phyloP scores from a whole-genome alignment of 2,797 vertebrate species.

The Trematomus bernacchii region DNA sequence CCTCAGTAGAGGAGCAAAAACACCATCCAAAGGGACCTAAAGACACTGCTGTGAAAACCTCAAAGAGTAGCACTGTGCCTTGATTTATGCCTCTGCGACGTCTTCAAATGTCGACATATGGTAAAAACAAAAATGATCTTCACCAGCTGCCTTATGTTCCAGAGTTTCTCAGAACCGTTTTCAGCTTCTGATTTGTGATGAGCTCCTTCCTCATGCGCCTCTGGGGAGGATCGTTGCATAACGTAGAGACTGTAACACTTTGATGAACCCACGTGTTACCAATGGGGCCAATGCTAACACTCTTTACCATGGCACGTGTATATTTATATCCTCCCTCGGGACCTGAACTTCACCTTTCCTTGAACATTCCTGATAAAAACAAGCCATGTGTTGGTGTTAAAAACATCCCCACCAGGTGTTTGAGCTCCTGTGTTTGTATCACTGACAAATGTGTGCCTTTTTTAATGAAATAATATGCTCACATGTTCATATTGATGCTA shows the following conservation, averaged over 20 bases:
- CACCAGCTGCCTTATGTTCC: slow-evolving; percentile 21
- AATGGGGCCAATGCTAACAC: background rate
- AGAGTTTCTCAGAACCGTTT: slow-evolving; percentile 1
- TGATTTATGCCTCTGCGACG: slow-evolving; percentile 5
- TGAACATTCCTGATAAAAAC: slow-evolving; percentile 25
- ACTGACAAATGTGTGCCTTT: slow-evolving; percentile 54
- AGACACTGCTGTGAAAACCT: slow-evolving; percentile 28
- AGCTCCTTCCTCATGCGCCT: background rate
- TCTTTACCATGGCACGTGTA: slow-evolving; percentile 32
- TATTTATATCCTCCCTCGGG: slow-evolving; percentile 49
- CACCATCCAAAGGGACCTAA: slow-evolving; percentile 28
- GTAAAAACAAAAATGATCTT: background rate
- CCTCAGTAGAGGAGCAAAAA: slow-evolving; percentile 24
- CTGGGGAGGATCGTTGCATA: slow-evolving; percentile 43
- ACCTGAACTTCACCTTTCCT: slow-evolving; percentile 27
- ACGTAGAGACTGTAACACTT: slow-evolving; percentile 49
- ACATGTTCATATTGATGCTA: slow-evolving; percentile 49
- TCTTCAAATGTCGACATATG: slow-evolving; percentile 19
- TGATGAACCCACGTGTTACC: slow-evolving; percentile 49
- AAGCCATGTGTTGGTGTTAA: slow-evolving; percentile 15
- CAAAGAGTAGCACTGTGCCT: slow-evolving; percentile 40
- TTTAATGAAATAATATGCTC: slow-evolving; percentile 23
- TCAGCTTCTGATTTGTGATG: slow-evolving; percentile 42
- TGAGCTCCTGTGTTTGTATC: slow-evolving; percentile 11
- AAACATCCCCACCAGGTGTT: slow-evolving; percentile 7